Evolutionary conservation across 2,888 invertebrate genomes (phyloP).

Genomic region (Uropetala carovei): DNA sequence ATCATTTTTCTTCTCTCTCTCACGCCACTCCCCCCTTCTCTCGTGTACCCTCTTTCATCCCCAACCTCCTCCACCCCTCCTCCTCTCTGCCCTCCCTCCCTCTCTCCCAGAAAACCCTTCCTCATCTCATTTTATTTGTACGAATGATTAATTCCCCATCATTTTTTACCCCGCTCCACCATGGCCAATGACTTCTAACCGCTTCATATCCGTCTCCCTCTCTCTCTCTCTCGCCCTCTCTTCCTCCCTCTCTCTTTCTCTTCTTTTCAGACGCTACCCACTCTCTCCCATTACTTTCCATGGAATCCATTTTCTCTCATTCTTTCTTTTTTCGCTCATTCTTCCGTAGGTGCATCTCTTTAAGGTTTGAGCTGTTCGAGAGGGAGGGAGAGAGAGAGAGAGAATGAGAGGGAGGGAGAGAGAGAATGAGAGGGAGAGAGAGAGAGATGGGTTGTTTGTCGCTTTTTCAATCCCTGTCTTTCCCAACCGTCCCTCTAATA

Average conservation of each 20-base stretch:
- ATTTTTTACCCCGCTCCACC: slow-evolving; percentile 48
- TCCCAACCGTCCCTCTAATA: not conserved
- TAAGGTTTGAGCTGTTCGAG: not conserved
- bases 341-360: not conserved
- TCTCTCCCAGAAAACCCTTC: slow-evolving; percentile 20
- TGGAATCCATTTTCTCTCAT: not conserved
- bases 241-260: not conserved
- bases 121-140: slow-evolving; percentile 63
- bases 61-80: not conserved
- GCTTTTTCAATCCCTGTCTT: not conserved
- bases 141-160: slow-evolving; percentile 60
- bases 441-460: not conserved
- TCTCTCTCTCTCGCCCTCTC: not conserved
- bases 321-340: not conserved
- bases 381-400: not conserved
- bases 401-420: not conserved
- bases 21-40: not conserved
- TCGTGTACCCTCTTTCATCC: not conserved
- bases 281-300: not conserved
- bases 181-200: slow-evolving; percentile 59
- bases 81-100: not conserved
- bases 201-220: slow-evolving; percentile 40
- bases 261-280: not conserved
- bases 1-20: slow-evolving; percentile 42
- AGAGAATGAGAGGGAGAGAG: not conserved